Conservation (phyloP, 2,113 vertebrate genomes). For the Tragelaphus buxtoni region DNA sequence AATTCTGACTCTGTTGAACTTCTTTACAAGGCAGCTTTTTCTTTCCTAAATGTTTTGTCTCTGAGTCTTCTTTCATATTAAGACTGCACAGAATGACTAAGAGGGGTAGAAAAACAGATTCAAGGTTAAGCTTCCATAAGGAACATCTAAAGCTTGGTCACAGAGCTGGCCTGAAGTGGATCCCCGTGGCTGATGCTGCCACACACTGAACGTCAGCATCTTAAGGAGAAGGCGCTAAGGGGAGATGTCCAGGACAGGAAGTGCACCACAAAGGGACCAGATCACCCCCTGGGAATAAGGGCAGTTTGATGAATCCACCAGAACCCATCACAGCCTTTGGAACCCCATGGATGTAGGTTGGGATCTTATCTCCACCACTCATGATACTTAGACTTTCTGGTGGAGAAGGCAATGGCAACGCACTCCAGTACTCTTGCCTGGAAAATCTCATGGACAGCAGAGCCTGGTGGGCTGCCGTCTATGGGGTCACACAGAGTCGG, state of each 20-base stretch:
- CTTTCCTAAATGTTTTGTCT: not conserved
- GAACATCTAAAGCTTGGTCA: not conserved
- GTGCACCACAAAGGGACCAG: not conserved
- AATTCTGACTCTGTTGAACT: not conserved
- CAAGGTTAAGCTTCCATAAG: not conserved
- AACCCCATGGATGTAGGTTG: not conserved
- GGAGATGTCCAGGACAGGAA: not conserved
- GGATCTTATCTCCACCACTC: not conserved
- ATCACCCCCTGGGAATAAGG: not conserved
- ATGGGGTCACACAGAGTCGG: too few species aligned
- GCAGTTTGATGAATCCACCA: not conserved
- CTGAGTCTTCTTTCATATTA: not conserved
- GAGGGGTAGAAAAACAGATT: not conserved
- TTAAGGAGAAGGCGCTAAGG: rapidly evolving
- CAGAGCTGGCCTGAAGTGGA: not conserved
- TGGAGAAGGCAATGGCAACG: too few species aligned
- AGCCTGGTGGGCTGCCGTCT: too few species aligned
- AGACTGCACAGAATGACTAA: not conserved
- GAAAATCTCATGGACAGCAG: too few species aligned
- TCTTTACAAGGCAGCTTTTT: not conserved
- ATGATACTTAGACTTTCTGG: not conserved
- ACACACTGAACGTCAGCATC: rapidly evolving
- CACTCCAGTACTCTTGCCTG: too few species aligned
- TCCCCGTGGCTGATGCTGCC: not conserved
- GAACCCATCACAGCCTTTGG: not conserved